Percentiles rank a stretch among this genome's conserved stretches.
These are phyloP conservation scores for Pleuronectes platessa DNA, from an alignment of 2,113 vertebrate genomes.

Conservation along the genomic window DNA sequence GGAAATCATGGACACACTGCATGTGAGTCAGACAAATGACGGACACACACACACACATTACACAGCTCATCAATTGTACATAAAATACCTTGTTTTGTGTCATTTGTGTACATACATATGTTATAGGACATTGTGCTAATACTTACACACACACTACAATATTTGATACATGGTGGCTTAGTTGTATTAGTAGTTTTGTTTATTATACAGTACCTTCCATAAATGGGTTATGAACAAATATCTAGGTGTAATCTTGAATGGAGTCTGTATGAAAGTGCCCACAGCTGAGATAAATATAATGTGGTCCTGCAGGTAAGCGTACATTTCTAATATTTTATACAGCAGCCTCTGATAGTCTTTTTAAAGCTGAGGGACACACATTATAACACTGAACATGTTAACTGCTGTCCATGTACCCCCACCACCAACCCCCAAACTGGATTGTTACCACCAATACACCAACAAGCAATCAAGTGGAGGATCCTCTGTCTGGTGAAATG, in stretches of 20 bases:
- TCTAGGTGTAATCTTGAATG: neutral
- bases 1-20: neutral
- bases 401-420: neutral
- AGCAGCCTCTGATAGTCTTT: neutral
- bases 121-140: too few species aligned
- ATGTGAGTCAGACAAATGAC: neutral
- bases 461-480: conserved; percentile 58
- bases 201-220: neutral
- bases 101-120: too few species aligned
- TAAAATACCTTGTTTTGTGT: too few species aligned
- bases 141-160: too few species aligned
- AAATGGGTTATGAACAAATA: neutral
- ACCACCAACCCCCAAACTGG: conserved; percentile 4
- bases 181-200: too few species aligned
- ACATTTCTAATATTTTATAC: neutral
- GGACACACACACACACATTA: neutral
- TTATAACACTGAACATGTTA: conserved; percentile 7
- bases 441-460: conserved; percentile 51
- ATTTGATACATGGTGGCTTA: too few species aligned
- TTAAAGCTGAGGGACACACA: conserved; percentile 20
- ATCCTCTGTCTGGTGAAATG: conserved; percentile 52
- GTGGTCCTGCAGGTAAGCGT: neutral
- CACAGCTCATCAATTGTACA: neutral
- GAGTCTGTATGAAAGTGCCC: neutral
- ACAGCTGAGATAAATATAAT: neutral